Percentiles rank a stretch among this genome's conserved stretches.
Evolutionary conservation across 1,140 invertebrate species (phyloP).

Genomic region (Drosophila pruinosa): DNA sequence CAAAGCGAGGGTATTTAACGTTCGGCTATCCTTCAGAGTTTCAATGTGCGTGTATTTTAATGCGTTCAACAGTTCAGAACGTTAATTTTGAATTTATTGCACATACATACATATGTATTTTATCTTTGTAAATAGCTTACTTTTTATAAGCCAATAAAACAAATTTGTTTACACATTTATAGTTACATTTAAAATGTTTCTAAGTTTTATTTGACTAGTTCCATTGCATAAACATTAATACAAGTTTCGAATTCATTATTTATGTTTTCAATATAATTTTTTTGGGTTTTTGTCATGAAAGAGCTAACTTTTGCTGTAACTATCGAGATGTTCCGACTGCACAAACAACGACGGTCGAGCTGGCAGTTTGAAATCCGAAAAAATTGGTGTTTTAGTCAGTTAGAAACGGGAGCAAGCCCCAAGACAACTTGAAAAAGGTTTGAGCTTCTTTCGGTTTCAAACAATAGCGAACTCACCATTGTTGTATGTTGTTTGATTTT

Average conservation of each 20-base stretch:
- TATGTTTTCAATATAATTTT: constrained; percentile 45
- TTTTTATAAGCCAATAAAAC: no score
- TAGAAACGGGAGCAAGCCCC: constrained; percentile 20
- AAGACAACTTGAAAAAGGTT: constrained; percentile 69
- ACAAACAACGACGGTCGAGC: constrained; percentile 46
- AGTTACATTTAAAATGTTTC: constrained; percentile 81
- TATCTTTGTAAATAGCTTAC: no score
- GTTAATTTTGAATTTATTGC: no score
- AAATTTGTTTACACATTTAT: constrained; percentile 63
- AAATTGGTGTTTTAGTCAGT: constrained; percentile 78
- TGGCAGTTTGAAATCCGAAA: constrained; percentile 47
- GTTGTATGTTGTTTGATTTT: constrained; percentile 25
- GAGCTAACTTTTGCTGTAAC: constrained; percentile 40
- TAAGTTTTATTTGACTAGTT: constrained; percentile 81
- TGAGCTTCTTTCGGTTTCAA: constrained; percentile 67
- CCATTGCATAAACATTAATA: constrained; percentile 81
- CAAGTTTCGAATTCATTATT: constrained; percentile 69
- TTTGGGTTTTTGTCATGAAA: constrained; percentile 40
- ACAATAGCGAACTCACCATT: constrained; percentile 50
- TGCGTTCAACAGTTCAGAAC: no score
- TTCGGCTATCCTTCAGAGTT: neutral
- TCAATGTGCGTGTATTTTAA: no score
- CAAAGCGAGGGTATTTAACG: neutral
- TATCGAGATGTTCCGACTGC: neutral
- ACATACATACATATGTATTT: no score